Evolutionary conservation across 2,888 invertebrate genomes (phyloP).

Genomic region (Exephanes ischioxanthus): DNA sequence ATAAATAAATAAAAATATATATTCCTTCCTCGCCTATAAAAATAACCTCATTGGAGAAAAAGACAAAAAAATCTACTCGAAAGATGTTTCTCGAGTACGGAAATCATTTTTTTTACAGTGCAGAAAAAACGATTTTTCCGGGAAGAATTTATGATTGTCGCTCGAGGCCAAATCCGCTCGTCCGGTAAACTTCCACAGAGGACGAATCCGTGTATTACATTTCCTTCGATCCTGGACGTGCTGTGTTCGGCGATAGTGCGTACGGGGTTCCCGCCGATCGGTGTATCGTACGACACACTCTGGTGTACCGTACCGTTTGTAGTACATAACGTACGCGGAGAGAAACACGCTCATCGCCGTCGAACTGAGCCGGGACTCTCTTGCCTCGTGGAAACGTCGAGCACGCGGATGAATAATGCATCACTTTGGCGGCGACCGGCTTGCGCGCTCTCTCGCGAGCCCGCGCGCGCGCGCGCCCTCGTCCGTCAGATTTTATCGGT

Average conservation of each 20-base stretch:
- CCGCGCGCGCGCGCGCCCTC: conserved; percentile 59
- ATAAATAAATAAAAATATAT: too few relatives aligned
- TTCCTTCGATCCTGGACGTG: conserved; percentile 48
- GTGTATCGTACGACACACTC: conserved; percentile 11
- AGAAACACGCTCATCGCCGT: conserved; percentile 34
- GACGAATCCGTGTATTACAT: conserved; percentile 32
- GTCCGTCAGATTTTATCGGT: conserved; percentile 77
- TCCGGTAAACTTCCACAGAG: conserved; percentile 29
- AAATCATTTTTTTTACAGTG: too few relatives aligned
- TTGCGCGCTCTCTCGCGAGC: conserved; percentile 47
- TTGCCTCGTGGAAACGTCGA: conserved; percentile 61
- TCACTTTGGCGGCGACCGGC: conserved; percentile 63
- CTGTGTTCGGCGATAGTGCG: conserved; percentile 18
- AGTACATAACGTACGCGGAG: conserved; percentile 61
- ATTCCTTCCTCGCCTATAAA: too few relatives aligned
- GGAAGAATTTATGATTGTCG: conserved; percentile 11
- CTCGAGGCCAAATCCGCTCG: background rate
- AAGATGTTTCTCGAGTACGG: too few relatives aligned
- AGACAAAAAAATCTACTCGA: too few relatives aligned
- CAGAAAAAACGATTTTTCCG: conserved; percentile 27
- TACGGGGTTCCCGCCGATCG: background rate
- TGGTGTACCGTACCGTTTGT: conserved; percentile 52
- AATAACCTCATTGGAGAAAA: too few relatives aligned
- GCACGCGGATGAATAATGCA: conserved; percentile 69
- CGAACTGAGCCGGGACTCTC: conserved; percentile 10